These are phyloP conservation scores for Coptodon rendalli DNA, from an alignment of 2,113 vertebrate species.

Conservation along the genomic window DNA sequence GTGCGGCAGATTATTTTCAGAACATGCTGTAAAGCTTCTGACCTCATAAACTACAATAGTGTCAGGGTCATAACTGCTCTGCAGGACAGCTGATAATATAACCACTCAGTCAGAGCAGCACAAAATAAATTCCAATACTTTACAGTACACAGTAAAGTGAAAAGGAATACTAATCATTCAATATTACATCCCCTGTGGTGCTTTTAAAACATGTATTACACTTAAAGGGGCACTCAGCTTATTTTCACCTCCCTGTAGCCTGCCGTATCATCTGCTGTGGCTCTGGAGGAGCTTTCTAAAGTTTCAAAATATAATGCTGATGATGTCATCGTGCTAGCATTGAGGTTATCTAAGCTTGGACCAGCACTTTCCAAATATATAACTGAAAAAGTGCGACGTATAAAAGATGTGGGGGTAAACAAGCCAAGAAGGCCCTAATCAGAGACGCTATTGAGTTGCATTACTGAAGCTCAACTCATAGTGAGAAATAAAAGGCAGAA, in stretches of 20 bases:
- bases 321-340: neutral
- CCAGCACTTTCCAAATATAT: neutral
- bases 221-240: neutral
- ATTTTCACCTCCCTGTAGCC: neutral
- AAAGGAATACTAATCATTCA: neutral
- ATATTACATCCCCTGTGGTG: neutral
- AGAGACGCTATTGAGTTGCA: neutral
- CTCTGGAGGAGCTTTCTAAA: neutral
- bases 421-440: neutral
- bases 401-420: neutral
- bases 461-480: neutral
- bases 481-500: neutral
- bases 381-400: neutral
- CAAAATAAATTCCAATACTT: conserved; percentile 16
- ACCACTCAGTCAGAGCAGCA: conserved; percentile 1
- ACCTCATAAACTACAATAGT: conserved; percentile 63
- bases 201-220: neutral
- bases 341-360: neutral
- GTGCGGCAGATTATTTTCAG: conserved; percentile 52
- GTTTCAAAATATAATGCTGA: neutral
- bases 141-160: neutral
- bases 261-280: neutral
- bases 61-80: conserved; percentile 48
- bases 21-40: conserved; percentile 56
- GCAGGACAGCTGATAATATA: conserved; percentile 38